A percentile compares a stretch with the other conserved stretches of the same genome.
Conservation (phyloP, 2,113 vertebrate genomes). For the Formicarius rufipectus region DNA sequence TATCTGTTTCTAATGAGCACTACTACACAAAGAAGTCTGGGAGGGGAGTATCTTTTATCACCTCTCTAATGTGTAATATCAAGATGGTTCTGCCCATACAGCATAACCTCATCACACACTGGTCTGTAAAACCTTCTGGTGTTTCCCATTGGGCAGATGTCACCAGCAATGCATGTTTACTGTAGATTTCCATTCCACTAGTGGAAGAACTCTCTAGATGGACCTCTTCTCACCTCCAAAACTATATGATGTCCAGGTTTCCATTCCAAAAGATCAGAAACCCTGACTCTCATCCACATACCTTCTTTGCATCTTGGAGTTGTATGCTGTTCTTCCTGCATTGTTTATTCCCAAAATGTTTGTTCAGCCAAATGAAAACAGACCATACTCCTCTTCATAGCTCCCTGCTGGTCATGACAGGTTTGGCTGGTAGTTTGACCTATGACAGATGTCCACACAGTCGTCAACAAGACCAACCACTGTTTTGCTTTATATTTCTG, state of each 20-base stretch:
- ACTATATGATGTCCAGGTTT: fast-evolving
- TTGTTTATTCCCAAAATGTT: background rate
- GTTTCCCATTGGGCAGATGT: background rate
- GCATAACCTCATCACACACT: background rate
- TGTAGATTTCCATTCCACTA: background rate
- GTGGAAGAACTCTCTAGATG: background rate
- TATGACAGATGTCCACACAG: constrained; percentile 29
- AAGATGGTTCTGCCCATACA: background rate
- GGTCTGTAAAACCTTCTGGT: background rate
- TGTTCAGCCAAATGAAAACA: background rate
- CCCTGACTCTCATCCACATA: background rate
- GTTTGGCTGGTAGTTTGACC: constrained; percentile 34
- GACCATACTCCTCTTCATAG: background rate
- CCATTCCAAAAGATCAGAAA: background rate
- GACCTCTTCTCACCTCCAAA: background rate
- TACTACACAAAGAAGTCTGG: background rate
- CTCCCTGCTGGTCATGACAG: constrained; percentile 1
- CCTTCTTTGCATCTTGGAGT: background rate
- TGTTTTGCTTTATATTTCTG: constrained; percentile 3
- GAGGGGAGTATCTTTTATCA: background rate
- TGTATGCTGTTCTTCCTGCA: background rate
- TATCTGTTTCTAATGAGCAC: background rate
- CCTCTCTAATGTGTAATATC: background rate
- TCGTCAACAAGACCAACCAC: constrained; percentile 24
- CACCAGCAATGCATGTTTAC: background rate